phyloP scores from a whole-genome alignment of 1,140 invertebrate species.

The Xylocopa sonorina region DNA sequence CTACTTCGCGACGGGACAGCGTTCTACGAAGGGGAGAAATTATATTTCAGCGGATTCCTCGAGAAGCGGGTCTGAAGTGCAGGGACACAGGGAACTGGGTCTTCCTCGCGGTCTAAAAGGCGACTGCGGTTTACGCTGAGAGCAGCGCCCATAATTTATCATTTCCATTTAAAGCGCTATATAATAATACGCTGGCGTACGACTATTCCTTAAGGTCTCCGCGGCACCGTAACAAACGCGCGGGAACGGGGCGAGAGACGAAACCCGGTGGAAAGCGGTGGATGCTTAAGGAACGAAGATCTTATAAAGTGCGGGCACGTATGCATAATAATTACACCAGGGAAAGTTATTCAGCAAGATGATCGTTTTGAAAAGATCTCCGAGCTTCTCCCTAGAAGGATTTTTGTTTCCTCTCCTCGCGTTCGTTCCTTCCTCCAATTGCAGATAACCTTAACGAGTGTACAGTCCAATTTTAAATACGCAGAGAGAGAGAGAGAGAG shows the following conservation, averaged over 20 bases:
- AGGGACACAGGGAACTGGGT: neutral
- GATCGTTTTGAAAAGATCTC: slow-evolving; percentile 43
- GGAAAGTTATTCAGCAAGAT: slow-evolving; percentile 54
- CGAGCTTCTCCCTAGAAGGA: neutral
- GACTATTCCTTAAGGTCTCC: slow-evolving; percentile 76
- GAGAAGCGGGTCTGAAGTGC: neutral
- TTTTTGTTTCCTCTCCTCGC: neutral
- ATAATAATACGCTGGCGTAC: slow-evolving; percentile 75
- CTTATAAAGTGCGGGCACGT: slow-evolving; percentile 50
- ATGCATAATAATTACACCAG: slow-evolving; percentile 65
- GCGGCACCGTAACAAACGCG: slow-evolving; percentile 62
- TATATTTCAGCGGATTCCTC: neutral
- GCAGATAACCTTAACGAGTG: too few relatives aligned
- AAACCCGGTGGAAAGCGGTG: slow-evolving; percentile 53
- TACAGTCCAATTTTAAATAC: too few relatives aligned
- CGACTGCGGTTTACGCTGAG: slow-evolving; percentile 73
- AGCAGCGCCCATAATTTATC: slow-evolving; percentile 76
- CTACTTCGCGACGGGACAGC: too few relatives aligned
- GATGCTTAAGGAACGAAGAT: slow-evolving; percentile 56
- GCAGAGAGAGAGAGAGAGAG: too few relatives aligned
- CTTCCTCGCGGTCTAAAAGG: slow-evolving; percentile 67
- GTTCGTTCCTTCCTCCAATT: neutral
- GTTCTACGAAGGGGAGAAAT: too few relatives aligned
- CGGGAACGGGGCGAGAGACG: slow-evolving; percentile 54
- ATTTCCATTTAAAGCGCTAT: slow-evolving; percentile 79